Base-by-base conservation (phyloP, 2,113 vertebrate genomes). In the Pholis gunnellus region DNA sequence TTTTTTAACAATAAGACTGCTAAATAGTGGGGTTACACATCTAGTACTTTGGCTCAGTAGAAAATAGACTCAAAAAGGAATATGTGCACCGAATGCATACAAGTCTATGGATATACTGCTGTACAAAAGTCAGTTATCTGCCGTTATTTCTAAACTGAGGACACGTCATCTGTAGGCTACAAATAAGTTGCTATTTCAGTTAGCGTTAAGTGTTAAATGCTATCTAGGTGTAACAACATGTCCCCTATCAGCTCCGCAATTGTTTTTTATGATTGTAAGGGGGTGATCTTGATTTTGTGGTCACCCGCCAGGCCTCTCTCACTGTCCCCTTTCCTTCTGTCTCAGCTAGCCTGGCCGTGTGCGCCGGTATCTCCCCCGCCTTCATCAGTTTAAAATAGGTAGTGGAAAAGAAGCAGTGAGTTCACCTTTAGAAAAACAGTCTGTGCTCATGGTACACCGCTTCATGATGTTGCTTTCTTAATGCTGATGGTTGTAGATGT, bases 11-110 rank as follows among this genome's bases (percentile, higher is more conserved):
- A 85, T 88, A 91, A 90, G 92, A 93, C 89, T 85, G 90, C 80
- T 15, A 87, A 90, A 82, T 90, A 89, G 87, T 89, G 82, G 83
- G 82, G 40, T 83, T 91, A 88, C 48, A 88, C 82, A 82, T 84
- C 60, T 85, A 89, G 84, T 88, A 92, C 92, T 93, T 94, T 95
- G 94, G 94, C 94, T 95, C 93, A 94, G 93, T 93, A 89, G 82
- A 92, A 93, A 93, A 92, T 74, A 61, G 78, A 92, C 70, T 89
- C 59, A 79, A 79, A 83, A 89, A 87, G 84, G 82, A 93, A 91
- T 87, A 92, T 93, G 88, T 94, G 91, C 93, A 92, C 87, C 29
- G 61, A 90, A 91, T 86, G 91, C 90, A 89, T 89, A 87, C 72
- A 81, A 80, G 74, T 86, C 75, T 79, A 67, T 83, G 75, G 82